A percentile compares a stretch with the other conserved stretches of the same genome.
These are phyloP conservation scores for Barnardius zonarius DNA, from an alignment of 2,113 vertebrate genomes.

Conservation along the genomic window DNA sequence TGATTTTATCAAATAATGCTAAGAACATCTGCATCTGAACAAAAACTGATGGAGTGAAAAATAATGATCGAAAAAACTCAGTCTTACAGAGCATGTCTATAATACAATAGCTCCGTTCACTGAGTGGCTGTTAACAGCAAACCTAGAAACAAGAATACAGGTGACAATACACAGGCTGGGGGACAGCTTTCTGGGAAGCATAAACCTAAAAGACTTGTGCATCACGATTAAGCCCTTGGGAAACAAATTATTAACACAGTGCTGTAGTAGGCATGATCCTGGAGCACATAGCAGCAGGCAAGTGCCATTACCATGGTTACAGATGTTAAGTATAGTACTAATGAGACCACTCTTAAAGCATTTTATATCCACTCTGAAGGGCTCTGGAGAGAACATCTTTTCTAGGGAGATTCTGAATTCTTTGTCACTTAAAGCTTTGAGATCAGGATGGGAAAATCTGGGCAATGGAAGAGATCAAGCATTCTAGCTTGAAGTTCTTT, in stretches of 20 bases:
- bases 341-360: neutral
- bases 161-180: neutral
- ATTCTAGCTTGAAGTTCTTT: neutral
- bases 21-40: neutral
- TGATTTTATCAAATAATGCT: neutral
- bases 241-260: neutral
- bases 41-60: neutral
- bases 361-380: neutral
- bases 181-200: neutral
- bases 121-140: neutral
- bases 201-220: neutral
- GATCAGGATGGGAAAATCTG: neutral
- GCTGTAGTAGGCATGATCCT: neutral
- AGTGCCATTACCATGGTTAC: neutral
- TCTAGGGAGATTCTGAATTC: neutral
- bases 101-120: neutral
- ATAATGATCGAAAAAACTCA: neutral
- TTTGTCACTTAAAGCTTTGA: neutral
- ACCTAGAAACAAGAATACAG: neutral
- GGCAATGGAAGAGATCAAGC: neutral
- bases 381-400: neutral
- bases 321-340: neutral
- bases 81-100: neutral
- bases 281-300: neutral
- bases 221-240: neutral